Evolutionary conservation across 2,888 invertebrate genomes (phyloP), one percentile per base, ranked within the genome.

Genomic region (Nemurella pictetii): DNA sequence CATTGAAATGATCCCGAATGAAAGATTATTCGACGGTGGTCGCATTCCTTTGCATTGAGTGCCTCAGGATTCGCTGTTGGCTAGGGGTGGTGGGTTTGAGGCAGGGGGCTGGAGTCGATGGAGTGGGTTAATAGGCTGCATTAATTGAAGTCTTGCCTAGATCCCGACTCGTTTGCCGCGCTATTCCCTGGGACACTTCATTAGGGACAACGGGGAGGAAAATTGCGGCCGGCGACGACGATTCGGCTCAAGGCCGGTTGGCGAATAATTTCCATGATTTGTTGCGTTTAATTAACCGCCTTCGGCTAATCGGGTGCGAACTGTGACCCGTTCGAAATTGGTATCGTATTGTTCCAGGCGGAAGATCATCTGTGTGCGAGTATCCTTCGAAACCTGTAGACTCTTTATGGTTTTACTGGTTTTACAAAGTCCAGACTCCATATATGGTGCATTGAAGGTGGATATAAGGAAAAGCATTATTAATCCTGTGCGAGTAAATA

Each of bases 1-100:
- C 78, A 78, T 78, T 78, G 78, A 78, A 78, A 78, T 78, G 78
- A 78, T 78, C 78, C 30, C 30, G 78, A 78, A 78, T 78, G 78
- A 30, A 29, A 29, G 78, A 78, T 78, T 78, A 78, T 78, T 78
- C 78, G 5, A n/a, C 20, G 78, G 78, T 29, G n/a, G 78, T 78
- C 78, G 27, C 29, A 29, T 78, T 78, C 78, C 78, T 78, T 78
- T 78, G 78, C 55, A 55, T 55, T 55, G 55, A 55, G 55, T 55
- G 20, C 15, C 55, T 55, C 20, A 55, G 55, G 55, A 55, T 55
- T 55, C 55, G 3, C 9, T 12, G 55, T 3, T 55, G 55, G 55
- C n/a, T 3, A 20, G 27, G 77, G 12, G 78, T 9, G 29, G 25
- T 29, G 27, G 78, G 29, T n/a, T n/a, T n/a, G n/a, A n/a, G n/a